Percentiles rank a stretch among this genome's conserved stretches.
phyloP scores from a whole-genome alignment of 2,888 invertebrate species.

The Metellina segmentata region DNA sequence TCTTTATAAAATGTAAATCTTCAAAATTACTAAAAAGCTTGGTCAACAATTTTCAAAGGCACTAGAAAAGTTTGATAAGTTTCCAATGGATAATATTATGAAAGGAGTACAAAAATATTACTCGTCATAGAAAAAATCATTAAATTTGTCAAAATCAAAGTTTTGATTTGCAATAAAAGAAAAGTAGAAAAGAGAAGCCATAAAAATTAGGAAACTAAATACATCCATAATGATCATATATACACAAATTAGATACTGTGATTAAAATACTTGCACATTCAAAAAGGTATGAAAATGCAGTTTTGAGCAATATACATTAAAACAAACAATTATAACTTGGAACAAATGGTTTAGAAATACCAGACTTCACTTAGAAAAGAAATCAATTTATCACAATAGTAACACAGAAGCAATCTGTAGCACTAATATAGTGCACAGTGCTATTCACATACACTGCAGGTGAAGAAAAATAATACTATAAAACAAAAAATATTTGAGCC shows the following conservation, averaged over 20 bases:
- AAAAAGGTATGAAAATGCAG: conserved; percentile 28
- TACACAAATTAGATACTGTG: conserved; percentile 2
- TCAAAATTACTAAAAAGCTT: conserved; percentile 10
- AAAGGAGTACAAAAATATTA: conserved; percentile 36
- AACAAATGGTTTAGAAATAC: conserved; percentile 45
- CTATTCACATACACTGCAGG: conserved; percentile 11
- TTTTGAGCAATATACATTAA: conserved; percentile 69
- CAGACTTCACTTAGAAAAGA: conserved; percentile 34
- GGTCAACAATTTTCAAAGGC: conserved; percentile 42
- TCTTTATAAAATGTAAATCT: conserved; percentile 31
- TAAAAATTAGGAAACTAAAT: not conserved
- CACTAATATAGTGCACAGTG: conserved; percentile 75
- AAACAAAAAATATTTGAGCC: conserved; percentile 9
- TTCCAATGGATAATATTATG: conserved; percentile 12
- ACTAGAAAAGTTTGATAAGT: conserved; percentile 11
- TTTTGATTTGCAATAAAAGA: not conserved
- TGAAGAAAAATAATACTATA: conserved; percentile 40
- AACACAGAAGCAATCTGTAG: conserved; percentile 64
- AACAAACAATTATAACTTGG: conserved; percentile 34
- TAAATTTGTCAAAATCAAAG: conserved; percentile 1
- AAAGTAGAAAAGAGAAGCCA: conserved; percentile 9
- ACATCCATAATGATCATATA: conserved; percentile 15
- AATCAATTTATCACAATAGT: conserved; percentile 70
- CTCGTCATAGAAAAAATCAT: not conserved
- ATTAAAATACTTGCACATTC: not conserved